These are phyloP conservation scores for Eilema sororculum DNA, from an alignment of 2,888 invertebrate species.

Conservation along the genomic window DNA sequence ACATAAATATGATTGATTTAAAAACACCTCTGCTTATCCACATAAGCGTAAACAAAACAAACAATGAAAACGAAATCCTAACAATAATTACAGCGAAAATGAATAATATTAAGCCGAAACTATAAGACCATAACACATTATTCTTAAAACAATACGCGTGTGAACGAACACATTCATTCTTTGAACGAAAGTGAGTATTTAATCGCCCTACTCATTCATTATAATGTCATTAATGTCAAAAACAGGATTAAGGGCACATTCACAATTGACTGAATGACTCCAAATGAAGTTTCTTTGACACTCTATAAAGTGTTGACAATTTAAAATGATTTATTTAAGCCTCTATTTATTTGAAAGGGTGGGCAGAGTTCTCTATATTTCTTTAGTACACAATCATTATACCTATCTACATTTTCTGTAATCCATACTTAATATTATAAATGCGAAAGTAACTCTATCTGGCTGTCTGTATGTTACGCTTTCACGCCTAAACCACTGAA, in stretches of 20 bases:
- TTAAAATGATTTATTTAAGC: neutral
- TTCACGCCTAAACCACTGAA: too few relatives aligned
- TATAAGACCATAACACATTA: neutral
- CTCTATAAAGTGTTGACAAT: neutral
- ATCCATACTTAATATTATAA: too few relatives aligned
- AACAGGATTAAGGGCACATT: neutral
- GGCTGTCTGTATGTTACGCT: too few relatives aligned
- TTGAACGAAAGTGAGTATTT: constrained; percentile 10
- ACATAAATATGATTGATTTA: too few relatives aligned
- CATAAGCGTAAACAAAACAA: neutral
- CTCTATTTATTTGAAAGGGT: neutral
- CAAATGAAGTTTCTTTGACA: neutral
- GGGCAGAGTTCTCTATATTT: too few relatives aligned
- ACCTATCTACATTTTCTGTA: too few relatives aligned
- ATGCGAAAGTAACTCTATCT: too few relatives aligned
- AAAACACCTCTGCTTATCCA: neutral
- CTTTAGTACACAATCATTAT: too few relatives aligned
- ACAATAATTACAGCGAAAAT: neutral
- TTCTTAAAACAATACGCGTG: neutral
- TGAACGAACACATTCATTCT: neutral
- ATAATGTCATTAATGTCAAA: constrained; percentile 13
- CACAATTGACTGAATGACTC: neutral
- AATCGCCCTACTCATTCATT: constrained; percentile 8
- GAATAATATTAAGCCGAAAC: neutral
- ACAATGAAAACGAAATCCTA: neutral